phyloP scores from a whole-genome alignment of 2,797 vertebrate genomes.

The Urophycis tenuis region DNA sequence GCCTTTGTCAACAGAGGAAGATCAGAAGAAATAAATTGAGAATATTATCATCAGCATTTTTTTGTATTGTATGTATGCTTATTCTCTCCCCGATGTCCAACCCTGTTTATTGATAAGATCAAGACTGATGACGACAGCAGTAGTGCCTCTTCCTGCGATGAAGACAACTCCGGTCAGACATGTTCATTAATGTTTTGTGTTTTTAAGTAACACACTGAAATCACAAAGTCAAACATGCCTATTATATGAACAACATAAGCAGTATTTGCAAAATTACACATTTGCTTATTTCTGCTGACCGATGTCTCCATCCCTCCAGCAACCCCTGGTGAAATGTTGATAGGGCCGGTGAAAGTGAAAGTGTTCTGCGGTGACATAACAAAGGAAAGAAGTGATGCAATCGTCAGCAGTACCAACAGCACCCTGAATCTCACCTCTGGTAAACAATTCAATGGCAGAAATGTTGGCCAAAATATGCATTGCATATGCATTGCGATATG shows the following conservation, averaged over 20 bases:
- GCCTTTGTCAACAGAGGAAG: background rate
- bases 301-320: constrained; percentile 4
- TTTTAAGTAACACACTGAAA: background rate
- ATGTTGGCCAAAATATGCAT: background rate
- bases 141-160: background rate
- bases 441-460: constrained; percentile 12
- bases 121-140: background rate
- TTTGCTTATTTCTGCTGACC: background rate
- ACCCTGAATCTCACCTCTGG: constrained; percentile 45
- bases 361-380: constrained; percentile 51
- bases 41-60: background rate
- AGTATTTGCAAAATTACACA: background rate
- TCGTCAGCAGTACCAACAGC: constrained; percentile 55
- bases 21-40: background rate
- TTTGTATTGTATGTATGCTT: background rate
- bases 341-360: constrained; percentile 47
- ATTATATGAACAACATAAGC: background rate
- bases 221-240: background rate
- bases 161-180: constrained; percentile 14
- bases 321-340: constrained; percentile 29
- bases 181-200: background rate
- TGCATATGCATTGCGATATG: no score
- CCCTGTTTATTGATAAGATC: background rate
- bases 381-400: constrained; percentile 45
- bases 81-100: background rate